These are phyloP conservation scores for Octonoba sinensis DNA, from an alignment of 2,888 invertebrate species.

Conservation along the genomic window DNA sequence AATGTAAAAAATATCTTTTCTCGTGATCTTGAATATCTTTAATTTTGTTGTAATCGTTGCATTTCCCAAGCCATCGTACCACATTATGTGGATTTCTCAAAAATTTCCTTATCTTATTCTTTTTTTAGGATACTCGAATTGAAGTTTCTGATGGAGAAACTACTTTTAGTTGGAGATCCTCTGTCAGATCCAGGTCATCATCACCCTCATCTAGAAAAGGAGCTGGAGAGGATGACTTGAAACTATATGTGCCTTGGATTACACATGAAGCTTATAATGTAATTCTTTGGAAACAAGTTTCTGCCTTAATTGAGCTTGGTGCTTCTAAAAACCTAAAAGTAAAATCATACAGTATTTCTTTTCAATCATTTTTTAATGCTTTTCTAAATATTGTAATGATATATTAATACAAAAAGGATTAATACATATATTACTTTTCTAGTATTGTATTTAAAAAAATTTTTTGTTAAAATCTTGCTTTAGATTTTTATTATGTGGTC, in stretches of 20 bases:
- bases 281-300: constrained; percentile 36
- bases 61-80: too few relatives aligned
- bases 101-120: not conserved
- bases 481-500: too few relatives aligned
- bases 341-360: constrained; percentile 2
- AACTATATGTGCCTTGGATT: constrained; percentile 25
- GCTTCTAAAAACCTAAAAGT: constrained; percentile 41
- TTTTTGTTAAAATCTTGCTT: too few relatives aligned
- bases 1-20: too few relatives aligned
- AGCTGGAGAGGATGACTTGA: not conserved
- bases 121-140: constrained; percentile 18
- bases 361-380: not conserved
- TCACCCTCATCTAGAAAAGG: constrained; percentile 9
- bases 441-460: too few relatives aligned
- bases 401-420: too few relatives aligned
- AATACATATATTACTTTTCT: too few relatives aligned
- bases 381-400: too few relatives aligned
- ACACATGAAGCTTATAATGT: constrained; percentile 26
- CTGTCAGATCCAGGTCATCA: not conserved
- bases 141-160: constrained; percentile 14
- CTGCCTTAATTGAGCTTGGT: constrained; percentile 44
- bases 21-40: too few relatives aligned
- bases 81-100: not conserved
- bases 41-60: too few relatives aligned
- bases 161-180: not conserved